Conservation (phyloP, 2,888 invertebrate genomes). For the Fragum sueziense region DNA sequence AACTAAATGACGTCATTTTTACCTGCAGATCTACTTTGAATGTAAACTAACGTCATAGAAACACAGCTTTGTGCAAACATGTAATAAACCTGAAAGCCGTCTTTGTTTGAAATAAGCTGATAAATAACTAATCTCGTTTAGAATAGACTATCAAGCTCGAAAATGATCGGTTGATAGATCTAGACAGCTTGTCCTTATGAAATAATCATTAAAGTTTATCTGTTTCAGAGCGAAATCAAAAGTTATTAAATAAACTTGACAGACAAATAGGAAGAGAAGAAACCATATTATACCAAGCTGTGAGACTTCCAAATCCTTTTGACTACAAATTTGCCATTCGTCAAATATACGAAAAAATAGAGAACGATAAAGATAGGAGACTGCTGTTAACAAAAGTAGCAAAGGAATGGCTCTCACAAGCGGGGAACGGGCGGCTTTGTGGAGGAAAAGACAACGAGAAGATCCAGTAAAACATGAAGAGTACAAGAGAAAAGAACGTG, state of each 20-base stretch:
- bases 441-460: constrained; percentile 34
- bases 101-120: no score
- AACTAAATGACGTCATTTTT: no score
- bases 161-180: no score
- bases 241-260: neutral
- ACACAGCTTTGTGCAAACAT: no score
- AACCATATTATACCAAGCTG: neutral
- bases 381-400: neutral
- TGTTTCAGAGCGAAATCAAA: no score
- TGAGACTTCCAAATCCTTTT: neutral
- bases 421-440: constrained; percentile 33
- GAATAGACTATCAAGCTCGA: no score
- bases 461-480: constrained; percentile 11
- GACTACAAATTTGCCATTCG: neutral
- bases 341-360: constrained; percentile 13
- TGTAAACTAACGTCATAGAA: no score
- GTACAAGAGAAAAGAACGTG: constrained; percentile 27
- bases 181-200: no score
- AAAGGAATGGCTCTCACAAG: constrained; percentile 24
- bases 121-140: no score
- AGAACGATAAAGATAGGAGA: constrained; percentile 5
- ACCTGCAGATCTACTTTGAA: no score
- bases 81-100: no score
- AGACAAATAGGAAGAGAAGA: neutral
- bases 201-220: no score